Conservation (phyloP, 2,888 invertebrate genomes). For the Coremacera marginata region DNA sequence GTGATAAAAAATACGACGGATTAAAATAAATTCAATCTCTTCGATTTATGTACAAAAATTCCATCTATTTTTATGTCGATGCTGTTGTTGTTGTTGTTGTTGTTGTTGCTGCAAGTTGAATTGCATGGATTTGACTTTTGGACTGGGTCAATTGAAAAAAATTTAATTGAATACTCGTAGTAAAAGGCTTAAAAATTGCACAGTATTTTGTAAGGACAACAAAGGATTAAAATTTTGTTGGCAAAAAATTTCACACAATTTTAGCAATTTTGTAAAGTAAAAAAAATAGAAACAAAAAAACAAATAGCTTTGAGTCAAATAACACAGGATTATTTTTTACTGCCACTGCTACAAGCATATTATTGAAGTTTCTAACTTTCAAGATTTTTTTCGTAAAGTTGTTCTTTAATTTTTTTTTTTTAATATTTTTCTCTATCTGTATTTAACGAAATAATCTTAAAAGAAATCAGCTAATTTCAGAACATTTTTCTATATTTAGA, state of each 20-base stretch:
- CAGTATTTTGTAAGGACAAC: neutral
- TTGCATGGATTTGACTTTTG: constrained; percentile 34
- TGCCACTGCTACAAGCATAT: too few relatives aligned
- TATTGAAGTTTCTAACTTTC: too few relatives aligned
- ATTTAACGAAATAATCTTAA: too few relatives aligned
- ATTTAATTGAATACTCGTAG: neutral
- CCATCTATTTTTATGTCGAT: neutral
- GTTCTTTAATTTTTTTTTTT: too few relatives aligned
- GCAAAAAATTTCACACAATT: neutral
- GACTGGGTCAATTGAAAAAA: neutral
- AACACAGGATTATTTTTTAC: too few relatives aligned
- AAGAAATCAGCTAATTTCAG: too few relatives aligned
- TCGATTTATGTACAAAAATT: constrained; percentile 7
- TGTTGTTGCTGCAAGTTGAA: constrained; percentile 29
- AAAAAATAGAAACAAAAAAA: neutral
- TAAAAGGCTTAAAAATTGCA: too few relatives aligned
- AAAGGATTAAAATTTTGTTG: neutral
- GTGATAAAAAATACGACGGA: constrained; percentile 3
- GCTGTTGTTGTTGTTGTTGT: constrained; percentile 37
- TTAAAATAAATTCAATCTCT: constrained; percentile 31
- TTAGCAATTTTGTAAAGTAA: neutral
- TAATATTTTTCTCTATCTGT: too few relatives aligned
- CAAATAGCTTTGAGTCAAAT: too few relatives aligned
- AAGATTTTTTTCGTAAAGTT: too few relatives aligned
- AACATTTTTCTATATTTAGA: too few relatives aligned